These are phyloP conservation scores for Littorina saxatilis DNA, from an alignment of 1,140 invertebrate genomes.

Conservation along the genomic window DNA sequence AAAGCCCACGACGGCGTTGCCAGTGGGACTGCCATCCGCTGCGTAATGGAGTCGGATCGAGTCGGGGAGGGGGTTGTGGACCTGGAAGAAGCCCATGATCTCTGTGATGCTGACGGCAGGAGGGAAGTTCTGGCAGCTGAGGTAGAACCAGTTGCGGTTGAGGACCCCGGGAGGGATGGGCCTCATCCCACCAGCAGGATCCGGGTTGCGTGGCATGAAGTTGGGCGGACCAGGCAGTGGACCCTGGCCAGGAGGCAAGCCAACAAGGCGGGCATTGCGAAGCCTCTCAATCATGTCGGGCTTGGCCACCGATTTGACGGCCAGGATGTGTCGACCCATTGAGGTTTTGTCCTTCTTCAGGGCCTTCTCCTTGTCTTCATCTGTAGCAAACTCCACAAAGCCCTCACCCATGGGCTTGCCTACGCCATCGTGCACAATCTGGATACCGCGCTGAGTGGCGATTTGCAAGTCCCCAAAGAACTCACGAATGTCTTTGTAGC, in stretches of 20 bases:
- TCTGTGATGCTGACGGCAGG: conserved; percentile 90
- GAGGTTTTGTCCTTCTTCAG: conserved; percentile 77
- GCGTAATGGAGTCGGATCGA: conserved; percentile 69
- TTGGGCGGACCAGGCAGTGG: not conserved
- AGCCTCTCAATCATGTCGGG: conserved; percentile 75
- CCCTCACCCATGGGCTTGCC: conserved; percentile 89
- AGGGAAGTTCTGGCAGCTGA: conserved; percentile 84
- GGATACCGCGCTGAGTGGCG: conserved; percentile 85
- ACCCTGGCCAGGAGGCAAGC: conserved; percentile 31
- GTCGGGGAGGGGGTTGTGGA: conserved; percentile 67
- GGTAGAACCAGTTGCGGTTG: conserved; percentile 51
- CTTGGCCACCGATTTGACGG: conserved; percentile 82
- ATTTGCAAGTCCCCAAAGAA: conserved; percentile 88
- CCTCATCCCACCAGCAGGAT: not conserved
- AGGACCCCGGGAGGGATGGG: conserved; percentile 53
- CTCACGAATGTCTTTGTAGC: conserved; percentile 83
- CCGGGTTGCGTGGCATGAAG: not conserved
- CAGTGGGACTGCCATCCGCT: conserved; percentile 82
- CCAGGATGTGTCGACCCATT: conserved; percentile 75
- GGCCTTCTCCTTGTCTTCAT: conserved; percentile 83
- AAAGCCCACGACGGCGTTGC: conserved; percentile 92
- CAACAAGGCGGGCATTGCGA: conserved; percentile 41
- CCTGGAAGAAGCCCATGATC: conserved; percentile 88
- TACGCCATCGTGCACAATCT: conserved; percentile 87
- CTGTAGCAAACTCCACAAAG: conserved; percentile 87